phyloP scores from a whole-genome alignment of 2,888 invertebrate genomes.

The Galerucella calmariensis region DNA sequence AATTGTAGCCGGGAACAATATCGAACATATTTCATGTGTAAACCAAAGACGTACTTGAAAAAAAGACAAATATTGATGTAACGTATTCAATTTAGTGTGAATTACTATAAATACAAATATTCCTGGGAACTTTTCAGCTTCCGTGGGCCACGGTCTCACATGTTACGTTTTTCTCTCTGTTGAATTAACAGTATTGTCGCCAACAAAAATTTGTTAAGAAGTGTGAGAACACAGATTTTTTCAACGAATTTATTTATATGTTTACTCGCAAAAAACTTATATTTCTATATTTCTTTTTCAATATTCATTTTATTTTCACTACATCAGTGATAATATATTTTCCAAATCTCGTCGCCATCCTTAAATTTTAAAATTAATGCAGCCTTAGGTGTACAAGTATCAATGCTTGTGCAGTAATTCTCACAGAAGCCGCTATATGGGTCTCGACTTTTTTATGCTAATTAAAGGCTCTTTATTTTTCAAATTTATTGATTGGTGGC shows the following conservation, averaged over 20 bases:
- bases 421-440: neutral
- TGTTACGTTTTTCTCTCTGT: conserved; percentile 8
- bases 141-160: conserved; percentile 18
- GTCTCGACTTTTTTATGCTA: conserved; percentile 12
- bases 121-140: conserved; percentile 35
- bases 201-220: conserved; percentile 5
- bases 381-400: neutral
- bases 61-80: conserved; percentile 36
- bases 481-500: conserved; percentile 30
- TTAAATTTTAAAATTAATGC: neutral
- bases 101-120: conserved; percentile 38
- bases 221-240: conserved; percentile 9
- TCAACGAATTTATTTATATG: no score
- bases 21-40: conserved; percentile 25
- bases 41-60: conserved; percentile 23
- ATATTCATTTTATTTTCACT: neutral
- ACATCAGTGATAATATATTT: neutral
- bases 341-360: neutral
- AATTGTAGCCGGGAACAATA: conserved; percentile 23
- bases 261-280: no score
- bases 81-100: conserved; percentile 33
- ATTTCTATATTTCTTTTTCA: neutral
- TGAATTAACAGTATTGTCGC: conserved; percentile 15
- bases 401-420: neutral
- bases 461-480: conserved; percentile 17